Conservation (phyloP, 2,888 invertebrate genomes). For the Ferdinandea cuprea region DNA sequence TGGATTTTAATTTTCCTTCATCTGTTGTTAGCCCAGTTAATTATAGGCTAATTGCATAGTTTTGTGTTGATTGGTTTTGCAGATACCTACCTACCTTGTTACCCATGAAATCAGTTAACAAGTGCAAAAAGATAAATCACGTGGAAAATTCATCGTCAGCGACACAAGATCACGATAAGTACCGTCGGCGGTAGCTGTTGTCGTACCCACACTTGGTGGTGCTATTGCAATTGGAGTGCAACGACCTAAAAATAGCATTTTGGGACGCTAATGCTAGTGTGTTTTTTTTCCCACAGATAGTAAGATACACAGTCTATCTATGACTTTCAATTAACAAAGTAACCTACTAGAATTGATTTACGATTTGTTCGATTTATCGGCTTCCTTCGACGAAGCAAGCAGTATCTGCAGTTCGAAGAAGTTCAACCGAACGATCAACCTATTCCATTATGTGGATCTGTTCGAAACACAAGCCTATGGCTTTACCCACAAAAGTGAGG, state of each 20-base stretch:
- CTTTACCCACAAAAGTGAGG: constrained; percentile 25
- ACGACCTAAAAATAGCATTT: constrained; percentile 62
- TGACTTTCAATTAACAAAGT: constrained; percentile 74
- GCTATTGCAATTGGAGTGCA: constrained; percentile 50
- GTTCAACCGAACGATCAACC: constrained; percentile 25
- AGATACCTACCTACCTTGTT: constrained; percentile 19
- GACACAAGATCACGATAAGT: constrained; percentile 56
- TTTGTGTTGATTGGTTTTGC: constrained; percentile 40
- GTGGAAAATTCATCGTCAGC: constrained; percentile 17
- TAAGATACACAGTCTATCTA: constrained; percentile 41
- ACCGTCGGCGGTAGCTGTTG: constrained; percentile 21
- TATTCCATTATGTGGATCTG: constrained; percentile 50
- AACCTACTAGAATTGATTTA: constrained; percentile 75
- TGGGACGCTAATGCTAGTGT: constrained; percentile 42
- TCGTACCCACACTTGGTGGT: constrained; percentile 45
- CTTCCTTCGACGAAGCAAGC: constrained; percentile 41
- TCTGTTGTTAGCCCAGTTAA: constrained; percentile 42
- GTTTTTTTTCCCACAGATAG: constrained; percentile 65
- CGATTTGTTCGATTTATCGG: constrained; percentile 63
- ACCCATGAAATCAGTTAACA: constrained; percentile 53
- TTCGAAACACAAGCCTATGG: constrained; percentile 17
- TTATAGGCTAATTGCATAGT: constrained; percentile 68
- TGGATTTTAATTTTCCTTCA: constrained; percentile 26
- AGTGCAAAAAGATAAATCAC: constrained; percentile 61
- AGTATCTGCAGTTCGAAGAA: constrained; percentile 22